Conservation (phyloP, 2,797 vertebrate genomes). For the Macrochelys suwanniensis region DNA sequence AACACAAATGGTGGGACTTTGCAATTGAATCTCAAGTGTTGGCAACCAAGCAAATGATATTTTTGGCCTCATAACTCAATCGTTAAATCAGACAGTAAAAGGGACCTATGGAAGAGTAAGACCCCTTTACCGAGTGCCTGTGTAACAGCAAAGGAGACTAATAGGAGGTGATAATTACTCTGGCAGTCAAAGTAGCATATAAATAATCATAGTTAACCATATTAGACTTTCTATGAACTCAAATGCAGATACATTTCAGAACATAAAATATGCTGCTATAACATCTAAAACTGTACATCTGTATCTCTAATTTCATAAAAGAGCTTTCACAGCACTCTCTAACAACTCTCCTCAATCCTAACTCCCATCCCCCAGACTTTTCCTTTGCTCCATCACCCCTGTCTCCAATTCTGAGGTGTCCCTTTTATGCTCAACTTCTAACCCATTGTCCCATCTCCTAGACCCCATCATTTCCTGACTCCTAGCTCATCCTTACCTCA, state of each 20-base stretch:
- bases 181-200: background rate
- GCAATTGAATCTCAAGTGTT: background rate
- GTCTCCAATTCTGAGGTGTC: background rate
- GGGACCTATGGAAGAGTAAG: background rate
- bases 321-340: background rate
- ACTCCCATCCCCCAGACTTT: background rate
- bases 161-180: background rate
- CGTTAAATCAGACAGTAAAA: background rate
- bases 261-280: background rate
- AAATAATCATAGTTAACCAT: background rate
- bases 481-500: background rate
- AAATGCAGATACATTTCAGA: background rate
- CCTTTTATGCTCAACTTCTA: background rate
- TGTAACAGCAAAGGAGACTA: background rate
- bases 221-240: background rate
- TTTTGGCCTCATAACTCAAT: background rate
- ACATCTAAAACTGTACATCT: background rate
- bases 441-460: background rate
- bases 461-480: background rate
- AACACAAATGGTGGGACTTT: background rate
- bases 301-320: background rate
- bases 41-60: background rate
- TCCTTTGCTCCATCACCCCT: background rate
- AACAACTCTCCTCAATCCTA: rapidly evolving
- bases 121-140: background rate